phyloP scores from a whole-genome alignment of 2,797 vertebrate species.

The Pelochelys cantorii region DNA sequence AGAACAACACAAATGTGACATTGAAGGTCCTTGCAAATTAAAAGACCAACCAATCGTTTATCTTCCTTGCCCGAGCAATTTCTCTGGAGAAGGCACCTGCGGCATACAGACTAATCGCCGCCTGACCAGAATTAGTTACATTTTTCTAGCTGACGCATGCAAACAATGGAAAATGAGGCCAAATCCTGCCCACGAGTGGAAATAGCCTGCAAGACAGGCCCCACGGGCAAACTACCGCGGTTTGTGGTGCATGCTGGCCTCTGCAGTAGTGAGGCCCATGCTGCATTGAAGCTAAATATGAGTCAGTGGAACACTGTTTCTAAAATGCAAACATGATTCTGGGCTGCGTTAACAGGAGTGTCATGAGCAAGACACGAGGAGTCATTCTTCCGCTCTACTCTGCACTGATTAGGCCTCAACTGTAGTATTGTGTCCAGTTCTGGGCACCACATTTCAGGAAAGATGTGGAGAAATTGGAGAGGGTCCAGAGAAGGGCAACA shows the following conservation, averaged over 20 bases:
- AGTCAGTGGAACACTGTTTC: too few relatives aligned
- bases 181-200: neutral
- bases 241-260: accelerated
- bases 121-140: neutral
- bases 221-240: neutral
- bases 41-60: neutral
- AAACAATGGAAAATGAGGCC: neutral
- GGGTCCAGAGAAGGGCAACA: too few relatives aligned
- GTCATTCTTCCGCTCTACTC: too few relatives aligned
- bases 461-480: too few relatives aligned
- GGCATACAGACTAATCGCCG: neutral
- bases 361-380: too few relatives aligned
- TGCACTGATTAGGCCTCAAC: too few relatives aligned
- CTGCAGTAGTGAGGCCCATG: neutral
- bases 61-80: neutral
- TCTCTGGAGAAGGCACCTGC: neutral
- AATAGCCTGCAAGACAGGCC: neutral
- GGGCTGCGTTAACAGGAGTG: too few relatives aligned
- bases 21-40: neutral
- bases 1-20: neutral
- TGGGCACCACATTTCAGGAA: too few relatives aligned
- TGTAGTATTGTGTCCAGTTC: too few relatives aligned
- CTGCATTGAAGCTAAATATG: neutral
- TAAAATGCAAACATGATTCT: too few relatives aligned
- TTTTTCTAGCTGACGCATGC: neutral